phyloP scores from a whole-genome alignment of 2,888 invertebrate genomes.

The Sphaerophoria taeniata region DNA sequence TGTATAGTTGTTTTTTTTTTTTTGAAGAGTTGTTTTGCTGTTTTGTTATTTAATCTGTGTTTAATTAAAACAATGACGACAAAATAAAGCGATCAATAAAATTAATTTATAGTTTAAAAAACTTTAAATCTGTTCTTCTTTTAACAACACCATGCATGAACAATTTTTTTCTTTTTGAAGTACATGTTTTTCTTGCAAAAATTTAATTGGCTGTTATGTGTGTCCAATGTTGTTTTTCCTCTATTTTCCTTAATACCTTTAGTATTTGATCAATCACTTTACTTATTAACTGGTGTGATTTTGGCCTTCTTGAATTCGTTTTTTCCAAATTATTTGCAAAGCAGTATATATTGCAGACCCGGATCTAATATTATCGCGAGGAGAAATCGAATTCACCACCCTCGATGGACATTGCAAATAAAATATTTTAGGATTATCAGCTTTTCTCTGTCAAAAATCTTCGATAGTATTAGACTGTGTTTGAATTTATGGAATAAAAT shows the following conservation, averaged over 20 bases:
- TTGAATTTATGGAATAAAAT: conserved; percentile 25
- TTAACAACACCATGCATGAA: too few relatives aligned
- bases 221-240: conserved; percentile 2
- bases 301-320: conserved; percentile 35
- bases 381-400: conserved; percentile 83
- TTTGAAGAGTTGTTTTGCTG: neutral
- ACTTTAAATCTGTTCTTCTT: too few relatives aligned
- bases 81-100: too few relatives aligned
- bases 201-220: neutral
- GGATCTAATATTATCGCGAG: conserved; percentile 83
- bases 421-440: conserved; percentile 58
- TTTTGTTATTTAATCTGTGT: too few relatives aligned
- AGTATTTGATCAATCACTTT: conserved; percentile 3
- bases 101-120: too few relatives aligned
- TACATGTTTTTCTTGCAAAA: neutral
- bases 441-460: conserved; percentile 26
- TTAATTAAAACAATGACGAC: too few relatives aligned
- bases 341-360: conserved; percentile 83
- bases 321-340: conserved; percentile 77
- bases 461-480: conserved; percentile 42
- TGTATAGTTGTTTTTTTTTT: neutral
- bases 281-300: conserved; percentile 46
- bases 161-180: too few relatives aligned
- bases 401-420: conserved; percentile 79
- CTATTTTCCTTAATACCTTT: neutral